phyloP scores from a whole-genome alignment of 2,113 vertebrate genomes.

The Lucifuga dentata region DNA sequence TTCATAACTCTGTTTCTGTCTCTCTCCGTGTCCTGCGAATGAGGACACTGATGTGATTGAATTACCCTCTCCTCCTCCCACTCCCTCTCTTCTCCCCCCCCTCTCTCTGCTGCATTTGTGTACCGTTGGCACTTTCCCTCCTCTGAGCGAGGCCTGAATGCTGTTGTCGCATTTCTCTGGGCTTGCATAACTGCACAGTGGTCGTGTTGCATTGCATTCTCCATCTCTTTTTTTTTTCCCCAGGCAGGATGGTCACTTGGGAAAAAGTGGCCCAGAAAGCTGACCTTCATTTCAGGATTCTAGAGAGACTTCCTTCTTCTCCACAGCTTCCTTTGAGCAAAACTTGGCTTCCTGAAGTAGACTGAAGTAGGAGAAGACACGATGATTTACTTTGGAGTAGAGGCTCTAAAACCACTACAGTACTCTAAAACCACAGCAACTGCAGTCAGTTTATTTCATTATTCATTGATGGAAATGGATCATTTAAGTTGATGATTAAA shows the following conservation, averaged over 20 bases:
- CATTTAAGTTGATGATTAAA: no score
- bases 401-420: no score
- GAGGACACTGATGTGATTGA: constrained; percentile 71
- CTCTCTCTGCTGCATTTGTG: constrained; percentile 44
- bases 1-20: constrained; percentile 48
- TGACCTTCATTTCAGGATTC: constrained; percentile 70
- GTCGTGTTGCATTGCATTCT: constrained; percentile 57
- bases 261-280: constrained; percentile 68
- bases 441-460: constrained; percentile 50
- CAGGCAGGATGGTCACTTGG: constrained; percentile 65
- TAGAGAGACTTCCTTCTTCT: constrained; percentile 44
- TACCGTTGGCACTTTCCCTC: constrained; percentile 65
- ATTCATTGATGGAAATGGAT: constrained; percentile 41
- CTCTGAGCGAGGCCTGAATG: constrained; percentile 52
- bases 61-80: constrained; percentile 54
- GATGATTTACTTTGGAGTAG: constrained; percentile 9
- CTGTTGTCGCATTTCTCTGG: constrained; percentile 72
- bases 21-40: constrained; percentile 55
- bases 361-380: constrained; percentile 39
- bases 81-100: constrained; percentile 18
- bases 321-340: background rate
- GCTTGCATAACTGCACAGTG: constrained; percentile 64
- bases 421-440: constrained; percentile 29
- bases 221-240: constrained; percentile 62
- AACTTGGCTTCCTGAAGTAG: constrained; percentile 41